phyloP scores from a whole-genome alignment of 1,140 invertebrate genomes.

The Aphaenogaster floridana region DNA sequence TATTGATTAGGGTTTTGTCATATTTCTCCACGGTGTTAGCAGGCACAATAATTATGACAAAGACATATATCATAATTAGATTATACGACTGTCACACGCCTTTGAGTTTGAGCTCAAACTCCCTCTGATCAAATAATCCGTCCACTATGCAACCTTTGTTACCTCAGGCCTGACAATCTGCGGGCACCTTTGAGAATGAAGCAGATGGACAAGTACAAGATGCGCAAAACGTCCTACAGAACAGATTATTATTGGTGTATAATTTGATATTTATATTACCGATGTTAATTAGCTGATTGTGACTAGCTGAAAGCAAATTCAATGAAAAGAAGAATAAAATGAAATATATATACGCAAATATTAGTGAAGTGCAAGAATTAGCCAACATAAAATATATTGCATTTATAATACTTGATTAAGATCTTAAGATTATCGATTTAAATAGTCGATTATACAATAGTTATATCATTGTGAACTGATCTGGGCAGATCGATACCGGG shows the following conservation, averaged over 20 bases:
- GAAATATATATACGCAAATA: neutral
- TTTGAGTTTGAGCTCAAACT: conserved; percentile 38
- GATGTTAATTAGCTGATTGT: neutral
- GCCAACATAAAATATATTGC: neutral
- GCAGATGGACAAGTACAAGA: conserved; percentile 9
- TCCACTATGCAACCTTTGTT: conserved; percentile 45
- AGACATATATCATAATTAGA: conserved; percentile 47
- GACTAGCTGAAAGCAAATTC: neutral
- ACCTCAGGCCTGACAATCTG: conserved; percentile 49
- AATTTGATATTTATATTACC: neutral
- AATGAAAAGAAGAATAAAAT: neutral
- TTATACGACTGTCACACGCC: conserved; percentile 49
- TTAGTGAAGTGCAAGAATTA: neutral
- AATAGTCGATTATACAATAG: neutral
- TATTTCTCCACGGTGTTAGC: conserved; percentile 18
- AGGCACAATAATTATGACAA: conserved; percentile 46
- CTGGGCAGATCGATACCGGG: conserved; percentile 1
- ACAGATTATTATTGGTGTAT: neutral
- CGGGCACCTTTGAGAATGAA: conserved; percentile 54
- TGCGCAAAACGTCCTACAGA: neutral
- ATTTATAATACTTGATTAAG: neutral
- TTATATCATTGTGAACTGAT: conserved; percentile 1
- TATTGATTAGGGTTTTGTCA: conserved; percentile 37
- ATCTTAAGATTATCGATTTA: neutral
- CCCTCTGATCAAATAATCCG: conserved; percentile 52